These are phyloP conservation scores for Oenanthe oenanthe DNA, from an alignment of 2,113 vertebrate species.

Conservation along the genomic window DNA sequence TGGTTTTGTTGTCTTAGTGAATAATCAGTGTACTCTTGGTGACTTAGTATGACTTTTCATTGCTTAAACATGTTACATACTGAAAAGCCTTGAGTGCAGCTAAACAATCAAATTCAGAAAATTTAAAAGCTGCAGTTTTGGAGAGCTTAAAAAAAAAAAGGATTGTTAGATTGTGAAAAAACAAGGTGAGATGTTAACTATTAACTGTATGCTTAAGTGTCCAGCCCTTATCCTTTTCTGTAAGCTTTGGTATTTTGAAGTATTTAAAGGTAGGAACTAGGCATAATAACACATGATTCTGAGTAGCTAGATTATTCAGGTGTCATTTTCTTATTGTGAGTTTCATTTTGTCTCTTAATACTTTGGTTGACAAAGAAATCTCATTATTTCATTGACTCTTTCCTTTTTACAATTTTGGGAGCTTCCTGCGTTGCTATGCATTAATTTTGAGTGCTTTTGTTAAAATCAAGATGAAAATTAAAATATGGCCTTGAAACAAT, in stretches of 20 bases:
- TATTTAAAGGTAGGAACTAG: neutral
- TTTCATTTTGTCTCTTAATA: neutral
- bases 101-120: neutral
- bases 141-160: neutral
- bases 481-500: neutral
- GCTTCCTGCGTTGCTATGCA: neutral
- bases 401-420: neutral
- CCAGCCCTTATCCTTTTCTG: neutral
- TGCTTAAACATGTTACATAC: neutral
- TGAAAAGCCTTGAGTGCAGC: neutral
- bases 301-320: neutral
- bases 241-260: neutral
- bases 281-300: neutral
- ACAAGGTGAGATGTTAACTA: neutral
- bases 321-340: neutral
- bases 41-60: neutral
- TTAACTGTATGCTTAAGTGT: neutral
- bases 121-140: neutral
- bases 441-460: neutral
- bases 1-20: neutral
- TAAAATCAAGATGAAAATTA: neutral
- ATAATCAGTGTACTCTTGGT: neutral
- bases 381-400: neutral
- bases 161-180: neutral
- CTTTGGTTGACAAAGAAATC: neutral